These are phyloP conservation scores for Aurelia aurita DNA, from an alignment of 30 jellyfish, hydroid and myxozoan species.

Conservation along the genomic window DNA sequence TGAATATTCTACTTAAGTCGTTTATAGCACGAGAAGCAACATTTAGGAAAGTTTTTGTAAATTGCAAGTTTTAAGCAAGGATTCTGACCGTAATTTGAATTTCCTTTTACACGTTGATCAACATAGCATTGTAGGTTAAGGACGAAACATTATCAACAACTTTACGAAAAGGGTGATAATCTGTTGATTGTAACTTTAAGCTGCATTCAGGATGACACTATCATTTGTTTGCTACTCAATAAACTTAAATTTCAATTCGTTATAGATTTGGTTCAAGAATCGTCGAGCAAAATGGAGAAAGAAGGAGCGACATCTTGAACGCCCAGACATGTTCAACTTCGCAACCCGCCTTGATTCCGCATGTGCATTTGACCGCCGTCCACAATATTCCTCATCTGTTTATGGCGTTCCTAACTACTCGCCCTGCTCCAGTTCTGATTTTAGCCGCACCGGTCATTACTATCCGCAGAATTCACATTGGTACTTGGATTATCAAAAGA, in stretches of 20 bases:
- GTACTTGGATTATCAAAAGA: conserved; percentile 81
- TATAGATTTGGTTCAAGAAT: conserved; percentile 93
- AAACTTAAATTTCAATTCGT: neutral
- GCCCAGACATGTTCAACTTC: conserved; percentile 90
- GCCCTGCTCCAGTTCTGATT: conserved; percentile 76
- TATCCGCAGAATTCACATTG: conserved; percentile 85
- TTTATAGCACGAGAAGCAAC: too few species aligned
- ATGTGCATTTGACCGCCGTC: conserved; percentile 87
- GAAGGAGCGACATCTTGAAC: conserved; percentile 96
- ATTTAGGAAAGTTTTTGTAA: too few species aligned
- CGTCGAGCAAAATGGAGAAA: conserved; percentile 98
- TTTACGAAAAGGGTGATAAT: too few species aligned
- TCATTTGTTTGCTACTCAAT: neutral
- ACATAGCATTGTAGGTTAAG: too few species aligned
- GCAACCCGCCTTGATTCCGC: conserved; percentile 86
- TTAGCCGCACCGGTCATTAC: conserved; percentile 68
- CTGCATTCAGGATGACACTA: too few species aligned
- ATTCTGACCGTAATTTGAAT: too few species aligned
- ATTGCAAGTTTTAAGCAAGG: too few species aligned
- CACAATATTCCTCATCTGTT: conserved; percentile 77
- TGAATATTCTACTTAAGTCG: too few species aligned
- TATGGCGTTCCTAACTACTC: conserved; percentile 80
- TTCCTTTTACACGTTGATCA: too few species aligned
- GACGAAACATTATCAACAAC: too few species aligned
- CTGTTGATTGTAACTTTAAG: too few species aligned